Percentiles rank a stretch among this genome's conserved stretches.
phyloP scores from a whole-genome alignment of 92 coral and sea anemone genomes.

The Phymanthus crucifer region DNA sequence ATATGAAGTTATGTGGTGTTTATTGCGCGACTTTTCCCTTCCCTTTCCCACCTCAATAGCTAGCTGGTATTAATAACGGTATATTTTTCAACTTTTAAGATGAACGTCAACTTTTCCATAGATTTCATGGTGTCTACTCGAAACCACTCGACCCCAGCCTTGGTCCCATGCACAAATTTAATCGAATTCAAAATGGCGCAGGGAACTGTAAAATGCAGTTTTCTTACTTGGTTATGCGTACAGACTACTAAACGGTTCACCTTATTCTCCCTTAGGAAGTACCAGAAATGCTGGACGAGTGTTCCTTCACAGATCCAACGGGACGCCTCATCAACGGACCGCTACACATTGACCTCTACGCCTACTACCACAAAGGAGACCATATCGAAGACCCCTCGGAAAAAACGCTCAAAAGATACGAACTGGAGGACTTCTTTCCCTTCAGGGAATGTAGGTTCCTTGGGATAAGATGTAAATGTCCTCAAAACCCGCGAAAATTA shows the following conservation, averaged over 20 bases:
- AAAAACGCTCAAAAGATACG: conserved; percentile 5
- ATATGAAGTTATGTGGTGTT: too few relatives aligned
- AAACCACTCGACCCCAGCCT: too few relatives aligned
- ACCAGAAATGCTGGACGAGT: conserved; percentile 1
- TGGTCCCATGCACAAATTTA: too few relatives aligned
- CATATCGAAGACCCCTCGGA: conserved; percentile 15
- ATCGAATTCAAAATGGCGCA: too few relatives aligned
- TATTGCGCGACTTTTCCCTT: too few relatives aligned
- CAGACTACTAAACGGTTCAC: too few relatives aligned
- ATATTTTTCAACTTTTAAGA: too few relatives aligned
- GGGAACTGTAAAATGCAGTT: too few relatives aligned
- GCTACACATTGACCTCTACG: conserved; percentile 5
- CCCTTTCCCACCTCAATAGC: not conserved
- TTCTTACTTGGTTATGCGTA: too few relatives aligned
- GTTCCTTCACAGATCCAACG: conserved; percentile 11
- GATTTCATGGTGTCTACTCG: too few relatives aligned
- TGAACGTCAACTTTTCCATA: too few relatives aligned
- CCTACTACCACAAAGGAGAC: not conserved
- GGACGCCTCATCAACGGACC: conserved; percentile 8
- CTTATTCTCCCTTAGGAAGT: not conserved
- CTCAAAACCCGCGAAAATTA: conserved; percentile 3
- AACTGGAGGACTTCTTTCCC: conserved; percentile 2
- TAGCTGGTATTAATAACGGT: too few relatives aligned
- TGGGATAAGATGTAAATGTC: conserved; percentile 10
- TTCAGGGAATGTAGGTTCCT: not conserved